A percentile compares a stretch with the other conserved stretches of the same genome.
These are phyloP conservation scores for Allophyes oxyacanthae DNA, from an alignment of 2,888 invertebrate genomes.

Conservation along the genomic window DNA sequence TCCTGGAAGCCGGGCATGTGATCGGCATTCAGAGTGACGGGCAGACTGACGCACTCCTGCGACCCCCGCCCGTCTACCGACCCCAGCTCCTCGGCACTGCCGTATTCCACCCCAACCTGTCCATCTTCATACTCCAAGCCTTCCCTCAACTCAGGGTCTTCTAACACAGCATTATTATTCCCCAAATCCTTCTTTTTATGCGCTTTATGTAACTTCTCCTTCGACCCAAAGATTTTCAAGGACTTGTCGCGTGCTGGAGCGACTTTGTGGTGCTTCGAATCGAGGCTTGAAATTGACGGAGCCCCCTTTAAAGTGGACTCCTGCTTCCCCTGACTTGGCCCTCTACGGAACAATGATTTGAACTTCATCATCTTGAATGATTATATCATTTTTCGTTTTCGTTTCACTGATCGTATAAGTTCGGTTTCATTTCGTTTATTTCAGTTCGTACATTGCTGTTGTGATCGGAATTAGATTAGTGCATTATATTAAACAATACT, in stretches of 20 bases:
- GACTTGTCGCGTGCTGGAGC: slow-evolving; percentile 84
- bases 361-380: slow-evolving; percentile 95
- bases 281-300: slow-evolving; percentile 91
- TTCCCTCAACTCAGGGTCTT: slow-evolving; percentile 84
- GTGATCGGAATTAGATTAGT: slow-evolving; percentile 65
- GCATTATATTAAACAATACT: slow-evolving; percentile 28
- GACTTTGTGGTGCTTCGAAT: slow-evolving; percentile 89
- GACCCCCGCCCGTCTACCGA: slow-evolving; percentile 83
- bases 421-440: slow-evolving; percentile 64
- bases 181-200: slow-evolving; percentile 84
- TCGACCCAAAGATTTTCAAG: slow-evolving; percentile 86
- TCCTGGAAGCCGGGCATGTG: slow-evolving; percentile 87
- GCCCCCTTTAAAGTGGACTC: slow-evolving; percentile 89
- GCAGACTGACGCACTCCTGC: slow-evolving; percentile 85
- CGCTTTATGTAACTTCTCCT: slow-evolving; percentile 87
- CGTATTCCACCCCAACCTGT: slow-evolving; percentile 74
- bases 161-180: slow-evolving; percentile 85
- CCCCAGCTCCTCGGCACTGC: slow-evolving; percentile 84
- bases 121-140: slow-evolving; percentile 80
- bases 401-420: slow-evolving; percentile 79
- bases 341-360: slow-evolving; percentile 97
- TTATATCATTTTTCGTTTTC: slow-evolving; percentile 74
- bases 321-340: slow-evolving; percentile 90
- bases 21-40: slow-evolving; percentile 83
- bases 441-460: slow-evolving; percentile 46